Percentiles rank a stretch among this genome's conserved stretches.
Evolutionary conservation across 2,797 vertebrate genomes (phyloP).

Genomic region (Myoxocephalus aenaeus): DNA sequence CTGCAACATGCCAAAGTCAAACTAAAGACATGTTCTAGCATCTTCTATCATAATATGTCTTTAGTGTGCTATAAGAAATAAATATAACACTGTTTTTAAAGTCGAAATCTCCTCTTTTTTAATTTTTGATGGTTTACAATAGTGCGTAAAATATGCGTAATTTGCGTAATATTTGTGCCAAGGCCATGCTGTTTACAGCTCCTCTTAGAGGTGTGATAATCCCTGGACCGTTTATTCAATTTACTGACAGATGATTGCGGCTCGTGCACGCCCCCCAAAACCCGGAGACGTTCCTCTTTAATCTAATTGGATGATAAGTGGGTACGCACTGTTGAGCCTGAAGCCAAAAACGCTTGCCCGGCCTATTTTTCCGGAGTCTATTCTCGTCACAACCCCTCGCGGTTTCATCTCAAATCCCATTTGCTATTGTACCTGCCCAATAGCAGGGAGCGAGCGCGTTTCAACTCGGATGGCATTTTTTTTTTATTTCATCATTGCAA

Average conservation of each 20-base stretch:
- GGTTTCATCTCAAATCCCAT: constrained; percentile 86
- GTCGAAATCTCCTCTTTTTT: fast-evolving
- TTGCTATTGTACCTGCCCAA: constrained; percentile 90
- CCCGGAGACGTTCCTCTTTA: constrained; percentile 61
- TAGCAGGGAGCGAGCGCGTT: constrained; percentile 86
- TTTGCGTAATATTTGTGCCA: constrained; percentile 26
- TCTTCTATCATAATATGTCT: background rate
- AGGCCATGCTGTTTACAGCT: constrained; percentile 1
- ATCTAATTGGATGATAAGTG: constrained; percentile 92
- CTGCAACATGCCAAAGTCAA: background rate
- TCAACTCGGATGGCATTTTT: constrained; percentile 90
- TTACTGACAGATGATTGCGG: constrained; percentile 69
- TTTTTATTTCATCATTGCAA: constrained; percentile 90
- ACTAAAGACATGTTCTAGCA: background rate
- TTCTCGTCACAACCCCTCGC: constrained; percentile 72
- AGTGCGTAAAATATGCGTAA: constrained; percentile 62
- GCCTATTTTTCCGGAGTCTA: constrained; percentile 70
- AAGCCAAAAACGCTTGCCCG: constrained; percentile 84
- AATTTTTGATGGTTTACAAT: background rate
- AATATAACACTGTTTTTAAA: background rate
- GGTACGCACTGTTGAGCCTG: constrained; percentile 80
- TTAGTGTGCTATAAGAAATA: background rate
- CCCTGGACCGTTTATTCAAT: constrained; percentile 61
- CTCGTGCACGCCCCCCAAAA: constrained; percentile 50
- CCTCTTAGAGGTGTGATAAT: constrained; percentile 41